A percentile compares a stretch with the other conserved stretches of the same genome.
Evolutionary conservation across 2,113 vertebrate species (phyloP).

Genomic region (Tragelaphus strepsiceros): DNA sequence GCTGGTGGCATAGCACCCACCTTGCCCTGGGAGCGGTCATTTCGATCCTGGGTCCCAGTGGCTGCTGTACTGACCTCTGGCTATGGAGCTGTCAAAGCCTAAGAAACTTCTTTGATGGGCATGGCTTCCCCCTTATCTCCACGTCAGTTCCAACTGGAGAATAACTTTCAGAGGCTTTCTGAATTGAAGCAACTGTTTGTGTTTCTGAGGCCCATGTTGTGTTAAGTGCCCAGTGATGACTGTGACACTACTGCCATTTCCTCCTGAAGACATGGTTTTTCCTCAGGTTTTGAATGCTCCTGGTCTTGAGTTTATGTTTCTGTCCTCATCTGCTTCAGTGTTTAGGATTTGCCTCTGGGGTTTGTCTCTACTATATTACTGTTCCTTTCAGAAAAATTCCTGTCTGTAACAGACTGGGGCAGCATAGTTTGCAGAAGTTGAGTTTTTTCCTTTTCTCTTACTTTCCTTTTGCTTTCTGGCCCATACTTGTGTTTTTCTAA

Average conservation of each 20-base stretch:
- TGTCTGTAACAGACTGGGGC: background rate
- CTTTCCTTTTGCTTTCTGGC: background rate
- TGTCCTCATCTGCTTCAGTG: background rate
- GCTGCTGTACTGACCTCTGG: background rate
- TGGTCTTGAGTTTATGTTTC: background rate
- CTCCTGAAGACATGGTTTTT: background rate
- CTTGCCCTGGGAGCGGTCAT: background rate
- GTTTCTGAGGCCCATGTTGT: background rate
- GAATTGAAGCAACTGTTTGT: background rate
- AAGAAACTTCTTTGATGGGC: background rate
- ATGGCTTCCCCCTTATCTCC: background rate
- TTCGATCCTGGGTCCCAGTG: background rate
- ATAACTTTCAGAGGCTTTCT: background rate
- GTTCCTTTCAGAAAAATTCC: background rate
- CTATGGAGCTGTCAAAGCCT: background rate
- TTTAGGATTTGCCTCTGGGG: background rate
- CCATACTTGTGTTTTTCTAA: slow-evolving; percentile 12
- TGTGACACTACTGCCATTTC: background rate
- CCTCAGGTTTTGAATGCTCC: background rate
- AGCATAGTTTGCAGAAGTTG: background rate
- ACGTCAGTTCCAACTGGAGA: background rate
- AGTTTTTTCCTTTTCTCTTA: background rate
- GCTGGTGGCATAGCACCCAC: background rate
- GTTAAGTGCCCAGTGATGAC: background rate
- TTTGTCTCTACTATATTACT: background rate